Percentiles rank a stretch among this genome's conserved stretches.
Conservation (phyloP, 2,113 vertebrate species). For the Mobula birostris region DNA sequence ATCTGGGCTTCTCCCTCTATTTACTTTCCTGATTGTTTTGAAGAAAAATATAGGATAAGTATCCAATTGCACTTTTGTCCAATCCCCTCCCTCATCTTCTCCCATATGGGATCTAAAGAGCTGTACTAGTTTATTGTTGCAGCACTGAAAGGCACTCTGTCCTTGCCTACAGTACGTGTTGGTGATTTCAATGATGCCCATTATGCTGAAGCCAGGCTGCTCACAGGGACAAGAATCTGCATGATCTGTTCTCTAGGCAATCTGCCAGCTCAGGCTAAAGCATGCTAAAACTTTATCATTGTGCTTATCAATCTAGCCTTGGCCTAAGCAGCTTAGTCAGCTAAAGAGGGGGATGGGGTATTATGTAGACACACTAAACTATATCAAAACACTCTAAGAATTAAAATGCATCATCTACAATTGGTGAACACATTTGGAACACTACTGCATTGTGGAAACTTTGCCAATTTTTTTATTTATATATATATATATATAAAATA, state of each 20-base stretch:
- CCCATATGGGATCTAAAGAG: constrained; percentile 66
- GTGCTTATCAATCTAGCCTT: constrained; percentile 46
- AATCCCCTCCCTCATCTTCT: constrained; percentile 70
- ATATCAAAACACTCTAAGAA: constrained; percentile 53
- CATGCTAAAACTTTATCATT: constrained; percentile 38
- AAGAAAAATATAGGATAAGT: constrained; percentile 58
- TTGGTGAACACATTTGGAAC: constrained; percentile 39
- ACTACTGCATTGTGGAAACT: neutral
- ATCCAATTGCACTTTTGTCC: constrained; percentile 76
- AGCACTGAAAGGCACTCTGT: constrained; percentile 71
- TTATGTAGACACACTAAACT: neutral
- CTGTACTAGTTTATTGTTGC: constrained; percentile 69
- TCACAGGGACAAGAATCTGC: constrained; percentile 60
- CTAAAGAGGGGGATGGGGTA: neutral
- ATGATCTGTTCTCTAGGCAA: constrained; percentile 56
- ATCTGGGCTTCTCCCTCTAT: constrained; percentile 49
- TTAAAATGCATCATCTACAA: constrained; percentile 46
- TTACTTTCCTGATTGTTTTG: constrained; percentile 59
- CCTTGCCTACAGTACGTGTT: constrained; percentile 61
- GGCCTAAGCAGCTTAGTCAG: constrained; percentile 52
- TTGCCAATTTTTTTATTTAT: neutral
- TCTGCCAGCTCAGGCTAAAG: constrained; percentile 56
- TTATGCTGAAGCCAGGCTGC: constrained; percentile 62
- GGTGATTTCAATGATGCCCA: constrained; percentile 64
- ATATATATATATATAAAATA: too few species aligned